Conservation (phyloP, 2,113 vertebrate genomes). For the Corynorhinus townsendii region DNA sequence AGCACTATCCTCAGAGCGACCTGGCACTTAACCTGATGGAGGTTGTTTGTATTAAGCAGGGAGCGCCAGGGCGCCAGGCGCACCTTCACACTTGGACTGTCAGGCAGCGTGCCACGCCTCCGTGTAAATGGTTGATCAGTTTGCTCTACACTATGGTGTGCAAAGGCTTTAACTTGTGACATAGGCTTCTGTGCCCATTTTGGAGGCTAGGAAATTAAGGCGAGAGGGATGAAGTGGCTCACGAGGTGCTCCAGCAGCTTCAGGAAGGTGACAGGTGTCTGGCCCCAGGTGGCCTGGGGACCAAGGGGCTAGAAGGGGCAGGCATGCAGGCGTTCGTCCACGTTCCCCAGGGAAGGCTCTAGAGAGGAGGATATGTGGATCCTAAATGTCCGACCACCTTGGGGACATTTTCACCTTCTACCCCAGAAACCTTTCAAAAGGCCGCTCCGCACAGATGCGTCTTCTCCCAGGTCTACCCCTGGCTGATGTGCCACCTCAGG, state of each 20-base stretch:
- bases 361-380: background rate
- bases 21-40: background rate
- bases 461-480: background rate
- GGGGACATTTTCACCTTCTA: background rate
- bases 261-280: background rate
- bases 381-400: background rate
- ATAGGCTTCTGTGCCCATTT: background rate
- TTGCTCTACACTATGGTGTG: background rate
- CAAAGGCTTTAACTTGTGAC: background rate
- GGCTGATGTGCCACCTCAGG: accelerated
- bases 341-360: background rate
- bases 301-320: background rate
- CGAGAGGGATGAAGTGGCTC: background rate
- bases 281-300: background rate
- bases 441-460: accelerated
- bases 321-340: background rate
- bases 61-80: accelerated
- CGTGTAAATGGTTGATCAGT: background rate
- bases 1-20: background rate
- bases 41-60: background rate
- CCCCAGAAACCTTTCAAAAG: background rate
- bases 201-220: background rate
- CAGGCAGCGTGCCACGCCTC: background rate
- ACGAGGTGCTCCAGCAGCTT: background rate
- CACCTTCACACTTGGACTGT: too few species aligned